phyloP scores from a whole-genome alignment of 2,797 vertebrate species.

The Mycteria americana region DNA sequence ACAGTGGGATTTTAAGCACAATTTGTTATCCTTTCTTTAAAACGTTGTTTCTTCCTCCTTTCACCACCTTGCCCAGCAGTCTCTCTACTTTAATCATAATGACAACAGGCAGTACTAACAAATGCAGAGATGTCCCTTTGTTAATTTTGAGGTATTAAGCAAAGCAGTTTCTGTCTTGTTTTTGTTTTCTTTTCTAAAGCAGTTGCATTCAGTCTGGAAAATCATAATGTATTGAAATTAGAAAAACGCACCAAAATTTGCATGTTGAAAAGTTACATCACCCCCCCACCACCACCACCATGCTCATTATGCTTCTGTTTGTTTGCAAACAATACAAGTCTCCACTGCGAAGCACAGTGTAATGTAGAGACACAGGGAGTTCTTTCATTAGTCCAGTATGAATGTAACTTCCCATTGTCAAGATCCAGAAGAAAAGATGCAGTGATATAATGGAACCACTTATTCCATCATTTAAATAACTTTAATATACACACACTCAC shows the following conservation, averaged over 20 bases:
- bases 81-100: conserved; percentile 63
- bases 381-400: conserved; percentile 38
- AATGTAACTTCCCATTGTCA: conserved; percentile 52
- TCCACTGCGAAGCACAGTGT: conserved; percentile 13
- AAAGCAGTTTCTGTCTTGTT: conserved; percentile 68
- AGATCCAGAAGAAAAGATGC: conserved; percentile 65
- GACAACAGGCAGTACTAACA: conserved; percentile 73
- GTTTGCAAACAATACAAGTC: conserved; percentile 49
- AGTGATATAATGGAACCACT: conserved; percentile 70
- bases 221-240: conserved; percentile 72
- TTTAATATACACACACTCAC: conserved; percentile 75
- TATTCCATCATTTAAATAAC: conserved; percentile 75
- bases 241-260: neutral
- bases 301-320: conserved; percentile 35
- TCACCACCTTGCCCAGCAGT: conserved; percentile 72
- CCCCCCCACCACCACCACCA: conserved; percentile 54
- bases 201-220: conserved; percentile 73
- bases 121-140: conserved; percentile 72
- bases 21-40: conserved; percentile 75
- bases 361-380: neutral
- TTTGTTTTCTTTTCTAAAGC: conserved; percentile 67
- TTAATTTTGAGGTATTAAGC: conserved; percentile 81
- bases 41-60: conserved; percentile 66
- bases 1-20: conserved; percentile 74
- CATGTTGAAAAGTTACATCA: conserved; percentile 63